Percentiles rank a stretch among this genome's conserved stretches.
phyloP scores from a whole-genome alignment of 2,797 vertebrate genomes.

The Ctenochaetus hawaiiensis region DNA sequence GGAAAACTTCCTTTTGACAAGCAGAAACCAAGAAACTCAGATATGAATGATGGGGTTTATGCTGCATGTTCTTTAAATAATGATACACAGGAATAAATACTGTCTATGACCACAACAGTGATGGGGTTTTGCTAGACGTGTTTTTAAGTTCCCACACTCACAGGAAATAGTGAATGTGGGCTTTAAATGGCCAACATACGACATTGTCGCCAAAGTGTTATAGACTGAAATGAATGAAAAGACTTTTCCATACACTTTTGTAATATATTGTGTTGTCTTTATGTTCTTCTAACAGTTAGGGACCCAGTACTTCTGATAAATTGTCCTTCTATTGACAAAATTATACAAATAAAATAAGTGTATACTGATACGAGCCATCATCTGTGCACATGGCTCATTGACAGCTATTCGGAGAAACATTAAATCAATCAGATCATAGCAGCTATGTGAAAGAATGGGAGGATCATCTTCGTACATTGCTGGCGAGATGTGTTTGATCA shows the following conservation, averaged over 20 bases:
- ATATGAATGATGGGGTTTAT: too few species aligned
- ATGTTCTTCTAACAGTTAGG: too few species aligned
- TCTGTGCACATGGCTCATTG: too few species aligned
- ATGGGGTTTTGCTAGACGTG: not conserved
- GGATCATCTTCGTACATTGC: too few species aligned
- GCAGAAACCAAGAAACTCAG: too few species aligned
- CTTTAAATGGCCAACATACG: not conserved
- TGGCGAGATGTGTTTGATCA: not conserved
- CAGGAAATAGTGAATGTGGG: not conserved
- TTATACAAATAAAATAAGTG: too few species aligned
- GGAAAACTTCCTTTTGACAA: too few species aligned
- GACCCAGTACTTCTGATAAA: too few species aligned
- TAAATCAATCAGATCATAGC: not conserved
- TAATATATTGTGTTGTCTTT: too few species aligned
- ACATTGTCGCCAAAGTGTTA: not conserved
- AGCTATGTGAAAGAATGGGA: too few species aligned
- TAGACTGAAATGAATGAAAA: not conserved
- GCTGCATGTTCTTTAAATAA: constrained; percentile 8
- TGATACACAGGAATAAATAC: constrained; percentile 4
- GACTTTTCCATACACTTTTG: not conserved
- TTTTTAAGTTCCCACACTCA: not conserved
- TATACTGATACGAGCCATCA: too few species aligned
- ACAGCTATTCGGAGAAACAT: not conserved
- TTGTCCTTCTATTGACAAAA: too few species aligned
- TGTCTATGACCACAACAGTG: not conserved